phyloP scores from a whole-genome alignment of 2,113 vertebrate genomes.

The Calyptommatus sinebrachiatus region DNA sequence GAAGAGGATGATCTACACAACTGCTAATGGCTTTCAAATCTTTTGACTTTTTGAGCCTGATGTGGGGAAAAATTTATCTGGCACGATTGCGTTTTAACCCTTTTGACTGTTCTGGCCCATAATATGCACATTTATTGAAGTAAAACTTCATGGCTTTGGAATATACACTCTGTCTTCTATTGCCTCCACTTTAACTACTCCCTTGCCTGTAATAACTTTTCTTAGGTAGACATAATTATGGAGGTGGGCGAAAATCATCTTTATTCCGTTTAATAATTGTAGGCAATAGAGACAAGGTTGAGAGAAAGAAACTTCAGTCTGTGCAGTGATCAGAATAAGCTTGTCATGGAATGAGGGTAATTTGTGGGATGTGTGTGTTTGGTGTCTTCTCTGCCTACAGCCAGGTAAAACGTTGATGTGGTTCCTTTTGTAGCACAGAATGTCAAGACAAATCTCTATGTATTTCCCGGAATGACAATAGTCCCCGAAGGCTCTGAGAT shows the following conservation, averaged over 20 bases:
- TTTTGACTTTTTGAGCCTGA: constrained; percentile 72
- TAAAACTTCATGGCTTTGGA: constrained; percentile 51
- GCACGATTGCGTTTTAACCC: constrained; percentile 71
- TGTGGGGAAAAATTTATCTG: constrained; percentile 65
- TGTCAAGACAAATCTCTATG: too few relatives aligned
- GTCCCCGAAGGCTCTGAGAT: too few relatives aligned
- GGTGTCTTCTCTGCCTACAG: constrained; percentile 11
- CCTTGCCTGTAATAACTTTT: constrained; percentile 41
- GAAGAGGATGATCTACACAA: constrained; percentile 74
- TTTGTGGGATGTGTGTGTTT: constrained; percentile 30
- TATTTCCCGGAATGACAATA: too few relatives aligned
- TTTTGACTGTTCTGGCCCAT: constrained; percentile 57
- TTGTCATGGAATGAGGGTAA: constrained; percentile 16
- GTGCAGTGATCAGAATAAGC: constrained; percentile 35
- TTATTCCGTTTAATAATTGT: constrained; percentile 43
- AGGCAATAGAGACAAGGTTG: constrained; percentile 48
- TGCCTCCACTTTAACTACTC: constrained; percentile 36
- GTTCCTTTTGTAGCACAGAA: neutral
- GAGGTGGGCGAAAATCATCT: constrained; percentile 29
- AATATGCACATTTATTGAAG: constrained; percentile 53
- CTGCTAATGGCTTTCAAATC: constrained; percentile 77
- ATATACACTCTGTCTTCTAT: constrained; percentile 14
- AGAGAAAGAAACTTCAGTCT: constrained; percentile 48
- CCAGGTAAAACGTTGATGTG: constrained; percentile 15
- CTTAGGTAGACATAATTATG: constrained; percentile 59